Evolutionary conservation across 2,888 invertebrate species (phyloP), one percentile per base, ranked within the genome.

Genomic region (Drosophila kuntzei): DNA sequence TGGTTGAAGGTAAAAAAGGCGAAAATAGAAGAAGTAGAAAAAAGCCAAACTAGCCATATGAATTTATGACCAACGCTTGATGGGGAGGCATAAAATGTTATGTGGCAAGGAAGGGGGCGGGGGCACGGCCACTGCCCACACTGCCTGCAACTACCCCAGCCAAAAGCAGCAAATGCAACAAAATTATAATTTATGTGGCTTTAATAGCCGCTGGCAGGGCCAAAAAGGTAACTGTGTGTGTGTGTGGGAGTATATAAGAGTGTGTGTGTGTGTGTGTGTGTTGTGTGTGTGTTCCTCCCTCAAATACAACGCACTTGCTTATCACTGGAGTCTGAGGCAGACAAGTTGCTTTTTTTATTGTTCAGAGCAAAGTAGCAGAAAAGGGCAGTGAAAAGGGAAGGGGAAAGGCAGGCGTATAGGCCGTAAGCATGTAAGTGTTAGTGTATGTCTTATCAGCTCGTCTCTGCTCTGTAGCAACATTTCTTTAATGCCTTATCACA

Each of bases 171-270:
- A 39, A 49, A 71, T 89, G 89, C 85, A 85, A 79, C 89, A 87
- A 90, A 84, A 89, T 90, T 80, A 89, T 89, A 87, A 89, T 89
- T 89, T 89, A 89, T 89, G 88, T 90, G 80, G 75, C 85, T 89
- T 89, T 80, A 87, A 90, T 81, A 83, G 89, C 87, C 86, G 71
- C 64, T 74, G 81, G 79, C 54, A 70, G 55, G 69, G 54, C 63
- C 36, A 64, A 43, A 41, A 64, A 78, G 76, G 63, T 80, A 80
- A 46, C 32, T 46, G 60, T 8, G 62, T 25, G 46, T 25, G 58
- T 18, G 22, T 49, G 58, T 36, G 51, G 16, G 47, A 20, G 53
- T 27, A 27, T 36, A 12, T 8, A 27, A 2, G 36, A 9, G 46
- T 22, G 36, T 44, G 63, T 25, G 43, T 43, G 59, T 2, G 43